Percentiles rank a stretch among this genome's conserved stretches.
Evolutionary conservation across 2,888 invertebrate genomes (phyloP).

Genomic region (Dorcus hopei): DNA sequence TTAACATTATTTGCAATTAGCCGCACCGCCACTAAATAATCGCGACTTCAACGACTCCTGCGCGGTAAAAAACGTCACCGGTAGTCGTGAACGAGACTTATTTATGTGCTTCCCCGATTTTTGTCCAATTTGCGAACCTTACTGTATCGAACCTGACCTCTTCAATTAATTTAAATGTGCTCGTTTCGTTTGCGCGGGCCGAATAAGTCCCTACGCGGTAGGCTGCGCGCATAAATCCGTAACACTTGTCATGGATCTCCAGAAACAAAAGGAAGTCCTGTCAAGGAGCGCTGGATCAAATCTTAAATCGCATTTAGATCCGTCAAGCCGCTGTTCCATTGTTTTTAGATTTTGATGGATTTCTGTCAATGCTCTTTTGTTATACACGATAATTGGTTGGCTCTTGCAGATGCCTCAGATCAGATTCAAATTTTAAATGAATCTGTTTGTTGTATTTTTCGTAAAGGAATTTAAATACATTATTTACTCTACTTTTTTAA

Average conservation of each 20-base stretch:
- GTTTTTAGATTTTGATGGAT: slow-evolving; percentile 47
- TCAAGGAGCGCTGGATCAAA: slow-evolving; percentile 43
- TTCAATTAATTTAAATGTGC: slow-evolving; percentile 2
- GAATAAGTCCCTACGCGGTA: not conserved
- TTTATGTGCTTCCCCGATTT: too few species aligned
- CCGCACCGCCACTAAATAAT: slow-evolving; percentile 34
- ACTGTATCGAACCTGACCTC: too few species aligned
- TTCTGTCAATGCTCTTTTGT: slow-evolving; percentile 29
- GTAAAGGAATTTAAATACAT: too few species aligned
- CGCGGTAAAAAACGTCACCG: not conserved
- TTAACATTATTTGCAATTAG: slow-evolving; percentile 42
- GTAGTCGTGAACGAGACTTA: too few species aligned
- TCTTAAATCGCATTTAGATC: slow-evolving; percentile 45
- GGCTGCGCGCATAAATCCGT: slow-evolving; percentile 33
- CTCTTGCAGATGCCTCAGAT: not conserved
- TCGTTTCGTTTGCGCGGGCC: not conserved
- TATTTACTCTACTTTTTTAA: too few species aligned
- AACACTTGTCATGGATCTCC: slow-evolving; percentile 42
- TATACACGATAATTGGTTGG: slow-evolving; percentile 20
- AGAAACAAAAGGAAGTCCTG: slow-evolving; percentile 44
- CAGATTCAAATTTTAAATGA: too few species aligned
- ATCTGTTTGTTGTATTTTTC: too few species aligned
- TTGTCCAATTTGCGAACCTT: too few species aligned
- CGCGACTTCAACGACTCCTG: slow-evolving; percentile 16
- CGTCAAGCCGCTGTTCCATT: slow-evolving; percentile 43